Percentiles rank a stretch among this genome's conserved stretches.
Evolutionary conservation across 2,797 vertebrate species (phyloP).

Genomic region (Hafferia zeledoni): DNA sequence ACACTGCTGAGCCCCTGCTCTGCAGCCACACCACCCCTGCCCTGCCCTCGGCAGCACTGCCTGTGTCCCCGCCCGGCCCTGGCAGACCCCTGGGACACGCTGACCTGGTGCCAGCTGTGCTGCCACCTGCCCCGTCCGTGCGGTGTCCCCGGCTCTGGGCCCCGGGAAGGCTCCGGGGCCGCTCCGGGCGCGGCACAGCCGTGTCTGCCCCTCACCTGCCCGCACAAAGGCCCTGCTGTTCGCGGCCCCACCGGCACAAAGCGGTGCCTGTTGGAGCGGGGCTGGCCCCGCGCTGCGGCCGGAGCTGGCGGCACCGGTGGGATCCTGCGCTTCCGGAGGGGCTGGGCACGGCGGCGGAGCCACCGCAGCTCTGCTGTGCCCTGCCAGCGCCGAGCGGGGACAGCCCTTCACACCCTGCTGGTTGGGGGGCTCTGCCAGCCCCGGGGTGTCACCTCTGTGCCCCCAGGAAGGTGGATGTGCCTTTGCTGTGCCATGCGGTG

Average conservation of each 20-base stretch:
- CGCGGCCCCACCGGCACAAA: neutral
- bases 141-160: neutral
- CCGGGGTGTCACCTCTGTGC: fast-evolving
- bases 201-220: neutral
- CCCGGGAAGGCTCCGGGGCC: neutral
- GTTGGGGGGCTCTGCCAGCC: neutral
- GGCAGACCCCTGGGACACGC: fast-evolving
- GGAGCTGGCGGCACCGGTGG: neutral
- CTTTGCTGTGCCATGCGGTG: neutral
- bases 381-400: fast-evolving
- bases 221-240: constrained; percentile 42
- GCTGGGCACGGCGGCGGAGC: neutral
- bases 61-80: fast-evolving
- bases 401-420: fast-evolving
- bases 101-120: fast-evolving
- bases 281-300: neutral
- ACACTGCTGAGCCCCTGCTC: fast-evolving
- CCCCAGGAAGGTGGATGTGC: neutral
- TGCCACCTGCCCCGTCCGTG: neutral
- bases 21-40: fast-evolving
- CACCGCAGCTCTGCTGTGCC: neutral
- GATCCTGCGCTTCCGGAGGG: neutral
- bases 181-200: neutral
- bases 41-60: fast-evolving
- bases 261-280: neutral